Percentiles rank a stretch among this genome's conserved stretches.
Evolutionary conservation across 2,888 invertebrate species (phyloP).

Genomic region (Drosophila phalerata): DNA sequence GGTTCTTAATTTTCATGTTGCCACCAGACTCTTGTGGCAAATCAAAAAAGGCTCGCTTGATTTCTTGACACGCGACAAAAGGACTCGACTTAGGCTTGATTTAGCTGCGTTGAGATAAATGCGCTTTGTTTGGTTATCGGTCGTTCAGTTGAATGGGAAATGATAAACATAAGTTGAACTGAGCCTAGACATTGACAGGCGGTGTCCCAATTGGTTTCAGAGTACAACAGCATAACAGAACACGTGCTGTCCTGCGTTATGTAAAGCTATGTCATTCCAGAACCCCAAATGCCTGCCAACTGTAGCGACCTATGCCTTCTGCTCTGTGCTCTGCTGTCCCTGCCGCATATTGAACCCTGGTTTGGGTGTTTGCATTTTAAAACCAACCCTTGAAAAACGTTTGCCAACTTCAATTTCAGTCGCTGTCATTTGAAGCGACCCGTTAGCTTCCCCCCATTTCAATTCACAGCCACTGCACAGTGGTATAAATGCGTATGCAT

Average conservation of each 20-base stretch:
- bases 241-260: slow-evolving; percentile 57
- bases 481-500: slow-evolving; percentile 10
- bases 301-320: slow-evolving; percentile 23
- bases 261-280: slow-evolving; percentile 66
- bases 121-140: slow-evolving; percentile 66
- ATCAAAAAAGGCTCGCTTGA: slow-evolving; percentile 53
- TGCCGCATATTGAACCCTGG: slow-evolving; percentile 39
- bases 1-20: slow-evolving; percentile 26
- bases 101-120: slow-evolving; percentile 71
- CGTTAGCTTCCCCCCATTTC: slow-evolving; percentile 25
- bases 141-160: slow-evolving; percentile 38
- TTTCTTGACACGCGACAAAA: slow-evolving; percentile 64
- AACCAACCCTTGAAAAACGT: slow-evolving; percentile 75
- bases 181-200: slow-evolving; percentile 54
- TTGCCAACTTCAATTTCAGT: slow-evolving; percentile 79
- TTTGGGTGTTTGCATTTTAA: slow-evolving; percentile 76
- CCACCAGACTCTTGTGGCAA: slow-evolving; percentile 43
- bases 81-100: slow-evolving; percentile 55
- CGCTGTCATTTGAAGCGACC: slow-evolving; percentile 69
- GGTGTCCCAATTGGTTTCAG: slow-evolving; percentile 23
- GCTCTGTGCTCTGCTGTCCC: slow-evolving; percentile 5
- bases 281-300: slow-evolving; percentile 49
- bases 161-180: slow-evolving; percentile 61
- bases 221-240: slow-evolving; percentile 41
- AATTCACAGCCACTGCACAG: slow-evolving; percentile 22